Evolutionary conservation across 2,888 invertebrate genomes (phyloP).

Genomic region (Axea sp.): DNA sequence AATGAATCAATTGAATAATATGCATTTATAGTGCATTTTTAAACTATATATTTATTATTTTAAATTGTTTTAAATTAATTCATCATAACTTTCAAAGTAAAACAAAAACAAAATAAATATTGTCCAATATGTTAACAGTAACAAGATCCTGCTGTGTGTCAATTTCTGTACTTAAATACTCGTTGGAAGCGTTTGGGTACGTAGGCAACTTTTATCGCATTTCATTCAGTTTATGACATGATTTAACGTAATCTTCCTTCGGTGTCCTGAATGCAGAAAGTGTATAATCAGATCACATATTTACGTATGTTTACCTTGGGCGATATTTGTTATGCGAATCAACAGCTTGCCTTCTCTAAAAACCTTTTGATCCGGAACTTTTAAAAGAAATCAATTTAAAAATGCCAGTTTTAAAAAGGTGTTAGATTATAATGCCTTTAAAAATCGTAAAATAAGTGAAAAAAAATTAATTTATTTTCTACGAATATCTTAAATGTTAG

Average conservation of each 20-base stretch:
- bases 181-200: not conserved
- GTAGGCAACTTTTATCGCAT: slow-evolving; percentile 8
- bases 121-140: no score
- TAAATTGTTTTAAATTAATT: no score
- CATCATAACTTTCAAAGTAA: no score
- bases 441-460: no score
- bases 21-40: no score
- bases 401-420: slow-evolving; percentile 3
- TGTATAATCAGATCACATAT: slow-evolving; percentile 14
- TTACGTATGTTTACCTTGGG: slow-evolving; percentile 11
- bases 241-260: slow-evolving; percentile 13
- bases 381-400: slow-evolving; percentile 3
- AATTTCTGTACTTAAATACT: not conserved
- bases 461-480: no score
- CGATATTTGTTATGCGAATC: slow-evolving; percentile 15
- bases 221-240: slow-evolving; percentile 5
- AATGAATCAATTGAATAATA: no score
- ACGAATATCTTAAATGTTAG: no score
- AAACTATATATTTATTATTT: no score
- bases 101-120: no score
- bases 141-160: not conserved
- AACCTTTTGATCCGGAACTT: slow-evolving; percentile 12
- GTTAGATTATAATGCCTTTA: no score
- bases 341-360: not conserved
- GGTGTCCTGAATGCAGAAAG: slow-evolving; percentile 8